A percentile compares a stretch with the other conserved stretches of the same genome.
Evolutionary conservation across 2,113 vertebrate genomes (phyloP).

Genomic region (Gorilla gorilla): DNA sequence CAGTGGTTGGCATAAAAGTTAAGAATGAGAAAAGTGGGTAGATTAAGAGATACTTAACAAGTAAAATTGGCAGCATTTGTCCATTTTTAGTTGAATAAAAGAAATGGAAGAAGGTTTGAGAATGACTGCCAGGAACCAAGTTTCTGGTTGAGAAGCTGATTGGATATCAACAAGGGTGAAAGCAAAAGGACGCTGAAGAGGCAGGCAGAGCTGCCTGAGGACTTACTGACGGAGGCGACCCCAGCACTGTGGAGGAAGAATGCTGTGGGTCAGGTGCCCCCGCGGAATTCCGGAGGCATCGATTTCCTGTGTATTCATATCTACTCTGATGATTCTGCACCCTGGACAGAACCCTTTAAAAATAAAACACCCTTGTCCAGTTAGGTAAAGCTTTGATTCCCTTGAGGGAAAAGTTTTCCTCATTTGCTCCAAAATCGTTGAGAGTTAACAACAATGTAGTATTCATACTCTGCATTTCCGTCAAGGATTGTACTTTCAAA

Average conservation of each 20-base stretch:
- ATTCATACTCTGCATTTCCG: too few relatives aligned
- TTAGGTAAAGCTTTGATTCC: not conserved
- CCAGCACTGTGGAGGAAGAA: too few relatives aligned
- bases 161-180: not conserved
- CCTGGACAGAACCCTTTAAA: too few relatives aligned
- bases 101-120: not conserved
- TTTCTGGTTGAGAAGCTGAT: not conserved
- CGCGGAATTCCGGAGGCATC: not conserved
- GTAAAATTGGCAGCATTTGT: not conserved
- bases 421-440: not conserved
- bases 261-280: rapidly evolving
- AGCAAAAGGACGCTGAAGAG: not conserved
- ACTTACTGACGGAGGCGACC: rapidly evolving
- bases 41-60: not conserved
- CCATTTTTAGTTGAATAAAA: not conserved
- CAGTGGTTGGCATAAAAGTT: not conserved
- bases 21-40: not conserved
- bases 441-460: not conserved
- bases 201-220: not conserved
- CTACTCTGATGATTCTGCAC: not conserved
- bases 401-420: not conserved
- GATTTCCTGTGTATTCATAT: not conserved
- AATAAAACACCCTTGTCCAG: not conserved
- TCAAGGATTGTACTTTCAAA: not conserved
- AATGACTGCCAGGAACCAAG: not conserved